Percentiles rank a stretch among this genome's conserved stretches.
phyloP scores from a whole-genome alignment of 2,113 vertebrate species.

The Archilochus colubris region DNA sequence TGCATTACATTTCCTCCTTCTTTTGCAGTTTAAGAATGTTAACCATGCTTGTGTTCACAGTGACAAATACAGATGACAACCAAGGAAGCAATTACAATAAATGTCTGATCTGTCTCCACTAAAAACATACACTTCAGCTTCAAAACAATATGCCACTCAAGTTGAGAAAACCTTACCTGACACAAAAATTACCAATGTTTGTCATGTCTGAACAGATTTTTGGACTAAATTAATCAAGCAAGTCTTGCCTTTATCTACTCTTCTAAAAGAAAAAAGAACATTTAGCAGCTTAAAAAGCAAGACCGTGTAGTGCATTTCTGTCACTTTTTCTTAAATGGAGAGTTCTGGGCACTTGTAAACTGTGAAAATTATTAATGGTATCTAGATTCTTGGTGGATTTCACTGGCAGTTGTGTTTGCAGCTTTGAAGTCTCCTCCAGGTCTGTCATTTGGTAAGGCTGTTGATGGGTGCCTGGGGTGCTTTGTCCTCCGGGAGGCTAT shows the following conservation, averaged over 20 bases:
- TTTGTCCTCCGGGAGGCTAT: constrained; percentile 74
- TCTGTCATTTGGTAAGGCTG: constrained; percentile 76
- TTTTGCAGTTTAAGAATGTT: neutral
- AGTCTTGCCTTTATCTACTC: neutral
- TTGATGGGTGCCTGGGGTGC: constrained; percentile 71
- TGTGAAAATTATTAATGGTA: constrained; percentile 15
- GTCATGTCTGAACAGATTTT: constrained; percentile 44
- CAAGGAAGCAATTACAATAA: constrained; percentile 12
- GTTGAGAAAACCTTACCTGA: constrained; percentile 2
- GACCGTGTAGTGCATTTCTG: neutral
- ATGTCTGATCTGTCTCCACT: neutral
- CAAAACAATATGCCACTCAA: constrained; percentile 37
- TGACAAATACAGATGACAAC: constrained; percentile 3
- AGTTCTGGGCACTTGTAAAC: constrained; percentile 60
- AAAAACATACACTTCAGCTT: constrained; percentile 33
- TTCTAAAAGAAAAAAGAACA: neutral
- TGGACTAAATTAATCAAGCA: neutral
- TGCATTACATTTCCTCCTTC: neutral
- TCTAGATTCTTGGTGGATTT: constrained; percentile 72
- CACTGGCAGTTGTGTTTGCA: constrained; percentile 69
- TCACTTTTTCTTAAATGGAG: constrained; percentile 46
- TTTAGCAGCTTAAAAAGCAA: constrained; percentile 21
- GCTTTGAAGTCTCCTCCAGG: constrained; percentile 79
- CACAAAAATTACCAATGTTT: constrained; percentile 15
- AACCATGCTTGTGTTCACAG: neutral